Base-by-base conservation (phyloP, 2,113 vertebrate genomes). In the Mesoclemmys tuberculata region DNA sequence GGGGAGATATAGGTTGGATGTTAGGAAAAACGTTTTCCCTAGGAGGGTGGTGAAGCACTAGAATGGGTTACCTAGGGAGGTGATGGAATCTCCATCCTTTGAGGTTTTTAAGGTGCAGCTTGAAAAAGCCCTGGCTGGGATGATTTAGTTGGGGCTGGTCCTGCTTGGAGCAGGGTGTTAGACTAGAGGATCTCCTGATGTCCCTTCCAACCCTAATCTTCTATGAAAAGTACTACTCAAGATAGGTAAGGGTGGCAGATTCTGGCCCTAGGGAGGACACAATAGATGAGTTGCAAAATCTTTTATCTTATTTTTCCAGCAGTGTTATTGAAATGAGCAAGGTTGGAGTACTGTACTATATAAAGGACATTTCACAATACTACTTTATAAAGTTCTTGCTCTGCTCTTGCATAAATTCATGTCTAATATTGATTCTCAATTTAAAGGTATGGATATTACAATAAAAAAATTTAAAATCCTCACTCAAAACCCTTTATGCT, bases 381-480 rank as follows among this genome's bases (percentile, higher is more conserved):
- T 61, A 87, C 24, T 95, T 86, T 93, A 91, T 29, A 74, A 90
- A 88, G 68, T 52, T 49, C 48, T 93, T 64, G n/a, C 31, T 90
- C 84, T n/a, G 56, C 26, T 94, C 88, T 80, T 52, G 87, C 74
- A 87, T 90, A 93, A 95, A 90, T 35, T 10, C 18, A 84, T 10
- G 74, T 91, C 84, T 5, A 38, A 8, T 14, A 48, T 79, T 46
- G 41, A 82, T 35, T 95, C 6, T 79, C 4, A 84, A 24, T 61
- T 93, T 78, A 75, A 95, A 95, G 81, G 9, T 94, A 16, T 54
- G 55, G 56, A 9, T 82, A 85, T 80, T 88, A 13, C 2, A 35
- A 84, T 27, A 89, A 89, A 95, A 92, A 1, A 41, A 29, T 48
- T 82, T 78, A 64, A 93, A 79, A 56, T 24, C 80, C 52, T 77